Evolutionary conservation across 2,888 invertebrate species (phyloP), one percentile per base, ranked within the genome.

Genomic region (Conops quadrifasciatus): DNA sequence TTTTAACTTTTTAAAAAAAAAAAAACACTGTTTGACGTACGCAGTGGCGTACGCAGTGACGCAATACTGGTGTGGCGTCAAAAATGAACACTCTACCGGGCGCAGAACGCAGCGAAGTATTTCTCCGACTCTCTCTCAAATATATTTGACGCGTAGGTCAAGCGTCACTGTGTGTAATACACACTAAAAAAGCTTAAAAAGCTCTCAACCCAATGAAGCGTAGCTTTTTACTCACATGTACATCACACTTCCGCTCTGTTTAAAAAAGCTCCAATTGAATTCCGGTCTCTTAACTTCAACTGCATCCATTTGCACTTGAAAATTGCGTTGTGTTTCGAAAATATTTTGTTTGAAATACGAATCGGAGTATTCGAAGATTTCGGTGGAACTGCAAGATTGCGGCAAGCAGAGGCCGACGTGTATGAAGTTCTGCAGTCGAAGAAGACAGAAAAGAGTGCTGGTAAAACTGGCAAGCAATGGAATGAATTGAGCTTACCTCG

Each of bases 381-480:
- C 83, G 24, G 78, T 73, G n/a, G 77, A 75, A 1, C 80, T 74
- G 68, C 87, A 87, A 0, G 85, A 84, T 2, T 81, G 77, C 0
- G 88, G 88, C 24, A 87, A 75, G 75, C 88, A 88, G 2, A 88
- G 77, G 11, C 88, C 88, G 19, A 88, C 78, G 16, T 85, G 84
- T n/a, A 88, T 80, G 51, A 78, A 76, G 63, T 77, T 74, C 81
- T 81, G 71, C 53, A 74, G 74, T 53, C 19, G 63, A 64, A 45
- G n/a, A 63, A 43, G 15, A 21, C n/a, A 13, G 53, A 63, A 51
- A 63, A 11, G 45, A 21, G 26, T 70, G 21, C n/a, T 30, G 19
- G 43, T 60, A 11, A 21, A n/a, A 19, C 43, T 36, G n/a, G 21
- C 19, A 30, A 36, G 26, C 4, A 5, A 51, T n/a, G 51, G 4